Percentiles rank a stretch among this genome's conserved stretches.
Evolutionary conservation across 2,888 invertebrate species (phyloP).

Genomic region (Sipunculus nudus): DNA sequence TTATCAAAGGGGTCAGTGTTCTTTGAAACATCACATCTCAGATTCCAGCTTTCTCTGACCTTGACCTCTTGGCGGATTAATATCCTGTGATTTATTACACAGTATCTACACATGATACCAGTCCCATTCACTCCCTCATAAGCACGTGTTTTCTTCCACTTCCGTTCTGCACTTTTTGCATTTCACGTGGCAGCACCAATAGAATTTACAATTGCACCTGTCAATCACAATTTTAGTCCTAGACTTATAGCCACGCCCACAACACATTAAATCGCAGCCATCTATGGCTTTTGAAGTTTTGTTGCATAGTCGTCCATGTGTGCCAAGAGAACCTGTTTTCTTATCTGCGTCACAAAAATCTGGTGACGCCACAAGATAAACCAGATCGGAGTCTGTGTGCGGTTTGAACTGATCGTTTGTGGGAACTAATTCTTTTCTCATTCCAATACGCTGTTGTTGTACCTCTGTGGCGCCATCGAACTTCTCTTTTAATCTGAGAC

Average conservation of each 20-base stretch:
- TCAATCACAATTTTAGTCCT: conserved; percentile 77
- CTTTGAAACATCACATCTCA: too few relatives aligned
- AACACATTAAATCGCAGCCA: conserved; percentile 89
- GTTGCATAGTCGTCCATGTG: conserved; percentile 66
- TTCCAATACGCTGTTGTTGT: conserved; percentile 56
- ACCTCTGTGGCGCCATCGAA: conserved; percentile 92
- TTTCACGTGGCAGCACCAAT: conserved; percentile 95
- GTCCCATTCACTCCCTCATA: too few relatives aligned
- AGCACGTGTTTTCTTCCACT: conserved; percentile 83
- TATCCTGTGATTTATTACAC: too few relatives aligned
- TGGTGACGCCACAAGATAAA: conserved; percentile 94
- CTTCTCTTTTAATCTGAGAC: conserved; percentile 87
- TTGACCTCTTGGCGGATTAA: too few relatives aligned
- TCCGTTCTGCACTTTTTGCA: conserved; percentile 85
- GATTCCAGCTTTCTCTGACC: too few relatives aligned
- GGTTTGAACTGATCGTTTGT: conserved; percentile 73
- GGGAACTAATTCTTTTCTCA: conserved; percentile 71
- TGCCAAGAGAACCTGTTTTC: conserved; percentile 76
- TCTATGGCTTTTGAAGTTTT: conserved; percentile 85
- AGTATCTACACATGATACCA: too few relatives aligned
- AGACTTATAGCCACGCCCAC: conserved; percentile 91
- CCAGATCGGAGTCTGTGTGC: conserved; percentile 89
- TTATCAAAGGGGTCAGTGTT: too few relatives aligned
- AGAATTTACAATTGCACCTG: conserved; percentile 91
- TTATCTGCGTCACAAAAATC: conserved; percentile 82